Percentiles rank a stretch among this genome's conserved stretches.
Conservation (phyloP, 2,113 vertebrate species). For the Grammomys surdaster region DNA sequence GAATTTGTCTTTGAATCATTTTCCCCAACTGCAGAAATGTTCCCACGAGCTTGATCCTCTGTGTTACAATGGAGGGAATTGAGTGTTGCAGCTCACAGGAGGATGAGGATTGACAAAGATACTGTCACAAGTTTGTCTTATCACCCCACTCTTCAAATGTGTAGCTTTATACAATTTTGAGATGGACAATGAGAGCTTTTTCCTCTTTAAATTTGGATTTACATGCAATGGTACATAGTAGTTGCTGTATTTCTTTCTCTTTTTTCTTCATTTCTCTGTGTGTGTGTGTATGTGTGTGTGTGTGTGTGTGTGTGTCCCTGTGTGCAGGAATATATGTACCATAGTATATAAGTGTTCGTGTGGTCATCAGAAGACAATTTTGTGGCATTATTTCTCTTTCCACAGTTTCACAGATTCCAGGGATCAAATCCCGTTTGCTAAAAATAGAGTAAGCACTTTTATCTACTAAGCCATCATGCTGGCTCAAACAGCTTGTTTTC, state of each 20-base stretch:
- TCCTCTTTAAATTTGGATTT: not conserved
- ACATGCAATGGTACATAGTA: no score
- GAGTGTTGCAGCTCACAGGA: not conserved
- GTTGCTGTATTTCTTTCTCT: not conserved
- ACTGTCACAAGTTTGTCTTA: not conserved
- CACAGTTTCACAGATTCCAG: not conserved
- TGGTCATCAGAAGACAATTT: no score
- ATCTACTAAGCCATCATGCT: not conserved
- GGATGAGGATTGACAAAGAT: accelerated
- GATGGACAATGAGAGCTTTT: accelerated
- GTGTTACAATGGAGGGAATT: not conserved
- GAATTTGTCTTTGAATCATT: not conserved
- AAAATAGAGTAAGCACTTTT: not conserved
- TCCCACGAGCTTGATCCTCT: not conserved
- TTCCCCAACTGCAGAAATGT: not conserved
- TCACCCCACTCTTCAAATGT: not conserved
- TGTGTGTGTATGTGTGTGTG: not conserved
- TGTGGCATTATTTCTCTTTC: not conserved
- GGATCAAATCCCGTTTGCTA: not conserved
- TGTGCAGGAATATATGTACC: not conserved
- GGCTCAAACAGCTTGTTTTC: not conserved
- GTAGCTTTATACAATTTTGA: not conserved
- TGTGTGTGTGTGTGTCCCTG: not conserved
- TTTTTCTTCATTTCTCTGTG: not conserved
- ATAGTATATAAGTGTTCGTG: no score